Evolutionary conservation across 37 sponge, comb jelly and placozoan genomes (phyloP).

Genomic region (Ephydatia muelleri): DNA sequence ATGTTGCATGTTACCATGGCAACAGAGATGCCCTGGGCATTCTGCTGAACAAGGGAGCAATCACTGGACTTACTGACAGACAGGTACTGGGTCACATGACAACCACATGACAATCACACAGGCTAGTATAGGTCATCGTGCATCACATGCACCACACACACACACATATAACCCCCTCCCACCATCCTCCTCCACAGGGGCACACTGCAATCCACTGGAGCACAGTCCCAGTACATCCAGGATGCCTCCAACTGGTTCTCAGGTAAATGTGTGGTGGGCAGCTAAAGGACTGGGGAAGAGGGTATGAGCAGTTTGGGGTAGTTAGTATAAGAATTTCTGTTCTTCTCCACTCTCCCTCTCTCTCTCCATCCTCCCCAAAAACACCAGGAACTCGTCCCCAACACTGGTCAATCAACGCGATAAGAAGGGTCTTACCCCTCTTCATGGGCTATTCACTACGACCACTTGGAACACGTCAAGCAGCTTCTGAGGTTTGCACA

Average conservation of each 20-base stretch:
- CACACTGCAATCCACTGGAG: constrained; percentile 70
- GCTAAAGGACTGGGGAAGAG: not conserved
- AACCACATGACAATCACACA: not conserved
- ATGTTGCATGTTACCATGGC: constrained; percentile 75
- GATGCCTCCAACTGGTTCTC: constrained; percentile 50
- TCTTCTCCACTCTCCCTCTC: not conserved
- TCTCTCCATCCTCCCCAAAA: not conserved
- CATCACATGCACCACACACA: not conserved
- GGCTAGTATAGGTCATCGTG: not conserved
- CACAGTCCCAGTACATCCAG: constrained; percentile 35
- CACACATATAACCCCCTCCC: not conserved
- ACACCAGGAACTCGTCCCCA: constrained; percentile 5
- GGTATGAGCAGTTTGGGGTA: not conserved
- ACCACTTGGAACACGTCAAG: constrained; percentile 47
- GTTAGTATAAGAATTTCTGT: not conserved
- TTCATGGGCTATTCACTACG: constrained; percentile 75
- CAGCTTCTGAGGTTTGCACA: constrained; percentile 30
- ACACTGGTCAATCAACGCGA: constrained; percentile 35
- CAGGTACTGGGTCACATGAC: constrained; percentile 20
- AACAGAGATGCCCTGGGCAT: constrained; percentile 39
- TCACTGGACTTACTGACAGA: constrained; percentile 32
- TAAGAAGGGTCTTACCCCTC: constrained; percentile 47
- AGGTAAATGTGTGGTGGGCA: constrained; percentile 31
- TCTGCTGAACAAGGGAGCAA: constrained; percentile 47
- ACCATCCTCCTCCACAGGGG: constrained; percentile 18